A percentile compares a stretch with the other conserved stretches of the same genome.
phyloP scores from a whole-genome alignment of 92 coral and sea anemone genomes.

The Heteractis magnifica region DNA sequence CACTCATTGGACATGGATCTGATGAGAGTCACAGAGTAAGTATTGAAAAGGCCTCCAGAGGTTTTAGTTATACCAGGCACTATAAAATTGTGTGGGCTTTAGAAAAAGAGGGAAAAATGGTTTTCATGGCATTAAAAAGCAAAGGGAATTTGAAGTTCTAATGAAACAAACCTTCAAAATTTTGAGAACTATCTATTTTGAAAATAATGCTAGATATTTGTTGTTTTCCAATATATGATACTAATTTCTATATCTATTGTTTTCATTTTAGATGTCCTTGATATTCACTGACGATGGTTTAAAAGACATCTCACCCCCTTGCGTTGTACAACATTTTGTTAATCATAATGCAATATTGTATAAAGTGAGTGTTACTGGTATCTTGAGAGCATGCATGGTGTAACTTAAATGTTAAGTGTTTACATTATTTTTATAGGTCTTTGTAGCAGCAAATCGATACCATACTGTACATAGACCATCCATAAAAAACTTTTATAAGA shows the following conservation, averaged over 20 bases:
- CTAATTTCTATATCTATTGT: not conserved
- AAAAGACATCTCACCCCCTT: conserved; percentile 76
- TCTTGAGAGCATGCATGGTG: not conserved
- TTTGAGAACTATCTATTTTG: no score
- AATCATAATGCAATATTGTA: conserved; percentile 93
- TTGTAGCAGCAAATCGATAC: conserved; percentile 88
- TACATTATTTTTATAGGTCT: conserved; percentile 55
- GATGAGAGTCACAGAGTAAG: conserved; percentile 88
- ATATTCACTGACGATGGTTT: conserved; percentile 88
- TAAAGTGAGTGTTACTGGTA: conserved; percentile 51
- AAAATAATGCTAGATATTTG: no score
- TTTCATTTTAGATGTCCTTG: conserved; percentile 72
- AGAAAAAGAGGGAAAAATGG: no score
- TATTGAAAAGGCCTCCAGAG: not conserved
- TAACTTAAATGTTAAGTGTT: not conserved
- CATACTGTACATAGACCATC: conserved; percentile 90
- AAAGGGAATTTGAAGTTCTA: no score
- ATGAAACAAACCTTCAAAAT: no score
- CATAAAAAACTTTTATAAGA: conserved; percentile 77
- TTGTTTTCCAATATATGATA: no score
- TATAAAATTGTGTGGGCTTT: no score
- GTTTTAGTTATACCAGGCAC: no score
- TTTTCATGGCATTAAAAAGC: no score
- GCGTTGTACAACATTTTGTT: conserved; percentile 95
- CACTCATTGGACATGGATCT: conserved; percentile 95